Conservation (phyloP, 2,113 vertebrate species). For the Gallinago paraguaiae region DNA sequence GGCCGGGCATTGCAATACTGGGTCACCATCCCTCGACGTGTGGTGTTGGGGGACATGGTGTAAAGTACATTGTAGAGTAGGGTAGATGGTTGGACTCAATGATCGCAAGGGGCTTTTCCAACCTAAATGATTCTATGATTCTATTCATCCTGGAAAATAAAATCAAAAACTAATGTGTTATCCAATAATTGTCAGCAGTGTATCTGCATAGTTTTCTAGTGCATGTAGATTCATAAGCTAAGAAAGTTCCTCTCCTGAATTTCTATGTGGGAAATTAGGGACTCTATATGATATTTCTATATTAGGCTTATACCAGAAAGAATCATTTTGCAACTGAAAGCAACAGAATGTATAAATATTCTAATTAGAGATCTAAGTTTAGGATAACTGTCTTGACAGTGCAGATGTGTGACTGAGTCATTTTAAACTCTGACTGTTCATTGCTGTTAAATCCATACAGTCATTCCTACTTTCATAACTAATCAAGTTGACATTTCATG, state of each 20-base stretch:
- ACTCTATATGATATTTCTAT: neutral
- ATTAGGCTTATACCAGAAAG: constrained; percentile 12
- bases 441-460: constrained; percentile 29
- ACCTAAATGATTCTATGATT: no score
- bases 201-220: neutral
- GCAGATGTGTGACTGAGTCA: constrained; percentile 66
- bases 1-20: no score
- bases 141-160: neutral
- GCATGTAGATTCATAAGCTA: neutral
- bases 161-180: neutral
- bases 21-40: no score
- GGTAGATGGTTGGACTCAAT: no score
- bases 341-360: constrained; percentile 45
- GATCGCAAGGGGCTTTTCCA: no score
- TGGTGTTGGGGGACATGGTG: no score
- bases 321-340: neutral
- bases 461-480: constrained; percentile 30
- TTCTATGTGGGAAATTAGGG: neutral
- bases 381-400: constrained; percentile 53
- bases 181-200: neutral
- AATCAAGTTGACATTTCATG: constrained; percentile 58
- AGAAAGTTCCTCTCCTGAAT: neutral
- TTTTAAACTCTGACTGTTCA: constrained; percentile 40
- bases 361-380: constrained; percentile 60
- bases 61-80: no score